Evolutionary conservation across 2,797 vertebrate species (phyloP), one percentile per base, ranked within the genome.

Genomic region (Geotrypetes seraphini): DNA sequence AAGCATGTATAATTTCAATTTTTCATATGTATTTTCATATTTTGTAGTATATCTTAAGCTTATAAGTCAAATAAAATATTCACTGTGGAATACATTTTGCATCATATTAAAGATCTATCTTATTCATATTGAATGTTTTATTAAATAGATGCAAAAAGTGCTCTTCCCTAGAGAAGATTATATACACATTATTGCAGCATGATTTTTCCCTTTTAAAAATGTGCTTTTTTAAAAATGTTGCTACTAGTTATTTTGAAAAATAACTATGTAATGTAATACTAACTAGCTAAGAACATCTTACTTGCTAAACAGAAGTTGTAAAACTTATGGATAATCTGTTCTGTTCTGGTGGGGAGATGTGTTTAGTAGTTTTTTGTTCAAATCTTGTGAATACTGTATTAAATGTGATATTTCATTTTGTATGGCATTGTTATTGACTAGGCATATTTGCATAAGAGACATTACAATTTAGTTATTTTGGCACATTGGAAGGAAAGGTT

Each of bases 101-200:
- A 72, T 74, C 59, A 47, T 55, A 33, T 51, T 56, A 19, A 40
- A 53, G 35, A 63, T 50, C 53, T 66, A 7, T 71, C 36, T 71
- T 73, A 74, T 81, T 81, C 74, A 78, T 76, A 73, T 76, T 74
- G 75, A 78, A 81, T 79, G 66, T 78, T 69, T 66, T 76, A 73
- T 68, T 39, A 68, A 50, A 57, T 53, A 61, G 41, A 50, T 69
- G 67, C 58, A 71, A 58, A 73, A 64, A 19, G n/a, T 61, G 39
- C 58, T 73, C 69, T 76, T 76, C 63, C 50, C 46, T 43, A 48
- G 38, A 50, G 69, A 66, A 76, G 69, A 63, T 53, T 71, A 53
- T 48, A 25, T 70, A 36, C 62, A 47, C 53, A 44, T 44, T 57
- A 50, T 54, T 68, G 52, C 44, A 69, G 5, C 28, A 61, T 25